Evolutionary conservation across 2,113 vertebrate genomes (phyloP).

Genomic region (Vicugna pacos): DNA sequence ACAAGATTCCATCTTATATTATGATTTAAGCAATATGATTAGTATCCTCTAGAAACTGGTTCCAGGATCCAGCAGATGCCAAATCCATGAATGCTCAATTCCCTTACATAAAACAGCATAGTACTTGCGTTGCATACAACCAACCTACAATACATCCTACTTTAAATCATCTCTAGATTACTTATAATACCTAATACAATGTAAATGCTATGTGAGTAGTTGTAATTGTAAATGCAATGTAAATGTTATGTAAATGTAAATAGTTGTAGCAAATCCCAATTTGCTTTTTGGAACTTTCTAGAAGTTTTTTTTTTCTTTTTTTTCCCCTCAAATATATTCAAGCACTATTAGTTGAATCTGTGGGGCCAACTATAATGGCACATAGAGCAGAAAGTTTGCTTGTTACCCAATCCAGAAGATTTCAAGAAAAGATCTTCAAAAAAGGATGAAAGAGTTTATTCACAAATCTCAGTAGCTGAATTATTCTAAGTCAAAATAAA

Average conservation of each 20-base stretch:
- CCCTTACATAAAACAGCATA: not conserved
- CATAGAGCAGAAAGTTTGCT: not conserved
- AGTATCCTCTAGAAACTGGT: not conserved
- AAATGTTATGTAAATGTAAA: not conserved
- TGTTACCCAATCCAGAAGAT: not conserved
- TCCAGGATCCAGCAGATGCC: not conserved
- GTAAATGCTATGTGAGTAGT: not conserved
- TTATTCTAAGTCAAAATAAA: conserved; percentile 10
- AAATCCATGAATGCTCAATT: not conserved
- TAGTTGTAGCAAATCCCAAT: not conserved
- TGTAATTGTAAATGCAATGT: not conserved
- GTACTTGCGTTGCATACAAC: not conserved
- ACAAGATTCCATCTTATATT: not conserved
- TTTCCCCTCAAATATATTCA: not conserved
- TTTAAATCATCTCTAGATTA: not conserved
- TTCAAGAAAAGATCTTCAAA: not conserved
- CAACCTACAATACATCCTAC: not conserved
- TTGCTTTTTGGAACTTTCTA: not conserved
- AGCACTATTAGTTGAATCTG: not conserved
- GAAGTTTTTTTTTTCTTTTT: not conserved
- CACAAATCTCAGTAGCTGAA: not conserved
- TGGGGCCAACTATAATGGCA: not conserved
- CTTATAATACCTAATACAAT: not conserved
- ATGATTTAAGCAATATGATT: not conserved
- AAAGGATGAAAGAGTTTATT: not conserved